These are phyloP conservation scores for Altica lythri DNA, from an alignment of 2,888 invertebrate species.

Conservation along the genomic window DNA sequence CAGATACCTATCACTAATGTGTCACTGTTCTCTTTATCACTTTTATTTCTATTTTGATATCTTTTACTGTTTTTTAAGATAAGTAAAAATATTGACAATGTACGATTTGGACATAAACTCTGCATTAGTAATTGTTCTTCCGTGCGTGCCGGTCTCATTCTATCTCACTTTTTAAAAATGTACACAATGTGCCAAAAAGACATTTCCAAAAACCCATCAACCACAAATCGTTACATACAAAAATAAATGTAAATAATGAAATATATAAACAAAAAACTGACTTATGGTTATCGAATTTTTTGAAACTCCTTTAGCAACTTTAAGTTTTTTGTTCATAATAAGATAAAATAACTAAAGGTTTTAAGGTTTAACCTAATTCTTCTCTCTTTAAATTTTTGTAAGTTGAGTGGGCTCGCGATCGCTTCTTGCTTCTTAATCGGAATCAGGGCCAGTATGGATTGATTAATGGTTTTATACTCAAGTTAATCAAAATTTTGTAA, in stretches of 20 bases:
- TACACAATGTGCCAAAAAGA: slow-evolving; percentile 29
- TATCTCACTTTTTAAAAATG: slow-evolving; percentile 51
- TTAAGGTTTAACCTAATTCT: slow-evolving; percentile 38
- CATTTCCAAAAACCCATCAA: slow-evolving; percentile 12
- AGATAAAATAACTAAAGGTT: slow-evolving; percentile 41
- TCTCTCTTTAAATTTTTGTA: slow-evolving; percentile 42
- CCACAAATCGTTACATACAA: slow-evolving; percentile 9
- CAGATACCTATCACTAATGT: too few relatives aligned
- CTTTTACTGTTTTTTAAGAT: too few relatives aligned
- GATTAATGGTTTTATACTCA: slow-evolving; percentile 8
- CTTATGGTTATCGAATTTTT: slow-evolving; percentile 1
- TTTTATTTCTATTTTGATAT: too few relatives aligned
- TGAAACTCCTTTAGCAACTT: slow-evolving; percentile 5
- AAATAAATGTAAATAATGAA: slow-evolving; percentile 6
- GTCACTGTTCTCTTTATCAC: too few relatives aligned
- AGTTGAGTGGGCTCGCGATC: slow-evolving; percentile 43
- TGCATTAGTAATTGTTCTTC: slow-evolving; percentile 44
- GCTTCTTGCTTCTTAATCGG: slow-evolving; percentile 31
- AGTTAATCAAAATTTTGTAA: too few relatives aligned
- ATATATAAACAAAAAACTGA: slow-evolving; percentile 7
- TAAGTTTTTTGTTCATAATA: slow-evolving; percentile 44
- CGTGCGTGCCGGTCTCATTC: slow-evolving; percentile 45
- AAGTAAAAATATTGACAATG: slow-evolving; percentile 6
- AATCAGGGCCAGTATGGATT: too few relatives aligned
- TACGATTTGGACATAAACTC: slow-evolving; percentile 14